Evolutionary conservation across 2,797 vertebrate species (phyloP).

Genomic region (Eulemur coronatus): DNA sequence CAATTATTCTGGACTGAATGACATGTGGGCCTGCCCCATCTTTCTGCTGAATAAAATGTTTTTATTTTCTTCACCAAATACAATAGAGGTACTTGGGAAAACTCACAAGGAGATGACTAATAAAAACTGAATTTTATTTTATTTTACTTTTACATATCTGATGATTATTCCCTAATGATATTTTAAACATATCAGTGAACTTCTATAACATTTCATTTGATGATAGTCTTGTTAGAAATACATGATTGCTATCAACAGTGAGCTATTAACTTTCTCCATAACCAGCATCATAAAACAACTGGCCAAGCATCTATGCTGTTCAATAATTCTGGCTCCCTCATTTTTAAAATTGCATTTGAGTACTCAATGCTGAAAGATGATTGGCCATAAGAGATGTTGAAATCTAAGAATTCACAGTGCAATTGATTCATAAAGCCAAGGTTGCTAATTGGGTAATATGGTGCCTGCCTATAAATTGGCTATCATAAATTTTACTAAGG

Average conservation of each 20-base stretch:
- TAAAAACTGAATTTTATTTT: neutral
- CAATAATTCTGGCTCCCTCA: constrained; percentile 38
- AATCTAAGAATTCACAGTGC: constrained; percentile 58
- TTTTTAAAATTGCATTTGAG: constrained; percentile 47
- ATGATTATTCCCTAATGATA: constrained; percentile 2
- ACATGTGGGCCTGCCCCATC: neutral
- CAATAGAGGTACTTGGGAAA: neutral
- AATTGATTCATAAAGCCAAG: constrained; percentile 62
- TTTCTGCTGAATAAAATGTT: constrained; percentile 5
- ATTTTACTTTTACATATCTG: neutral
- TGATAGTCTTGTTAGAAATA: constrained; percentile 51
- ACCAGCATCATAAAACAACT: constrained; percentile 64
- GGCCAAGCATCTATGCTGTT: neutral
- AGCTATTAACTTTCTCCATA: constrained; percentile 49
- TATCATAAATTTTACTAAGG: constrained; percentile 59
- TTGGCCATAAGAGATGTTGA: constrained; percentile 63
- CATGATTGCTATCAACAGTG: constrained; percentile 14
- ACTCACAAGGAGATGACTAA: neutral
- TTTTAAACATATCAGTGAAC: constrained; percentile 38
- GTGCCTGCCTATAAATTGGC: constrained; percentile 45
- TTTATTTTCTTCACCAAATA: constrained; percentile 8
- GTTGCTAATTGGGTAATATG: constrained; percentile 62
- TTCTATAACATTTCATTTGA: constrained; percentile 47
- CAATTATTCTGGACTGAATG: neutral
- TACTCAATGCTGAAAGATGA: constrained; percentile 55